Evolutionary conservation across 2,888 invertebrate genomes (phyloP).

Genomic region (Alentia gelatinosa): DNA sequence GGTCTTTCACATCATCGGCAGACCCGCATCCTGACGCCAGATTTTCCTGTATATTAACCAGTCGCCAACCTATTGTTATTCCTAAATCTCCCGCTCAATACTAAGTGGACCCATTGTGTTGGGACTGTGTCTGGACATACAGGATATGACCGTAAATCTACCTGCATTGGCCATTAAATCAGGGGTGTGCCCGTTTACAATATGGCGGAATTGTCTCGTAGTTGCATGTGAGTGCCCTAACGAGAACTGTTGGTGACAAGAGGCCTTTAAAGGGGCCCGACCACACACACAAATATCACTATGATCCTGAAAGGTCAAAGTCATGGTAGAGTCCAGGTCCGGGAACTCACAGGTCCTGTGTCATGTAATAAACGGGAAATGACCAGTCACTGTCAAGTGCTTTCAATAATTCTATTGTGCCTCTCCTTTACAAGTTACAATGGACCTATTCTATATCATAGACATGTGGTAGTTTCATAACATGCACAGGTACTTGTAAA

Average conservation of each 20-base stretch:
- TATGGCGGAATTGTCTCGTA: background rate
- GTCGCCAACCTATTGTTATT: background rate
- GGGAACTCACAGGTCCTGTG: background rate
- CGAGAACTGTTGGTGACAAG: background rate
- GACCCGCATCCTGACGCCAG: background rate
- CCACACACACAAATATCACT: background rate
- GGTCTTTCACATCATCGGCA: background rate
- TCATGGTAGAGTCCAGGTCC: background rate
- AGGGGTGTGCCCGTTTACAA: background rate
- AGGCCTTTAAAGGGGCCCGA: background rate
- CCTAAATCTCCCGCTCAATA: background rate
- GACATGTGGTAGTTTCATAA: too few relatives aligned
- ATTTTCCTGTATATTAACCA: background rate
- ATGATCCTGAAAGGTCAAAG: background rate
- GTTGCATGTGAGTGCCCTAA: background rate
- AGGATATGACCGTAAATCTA: background rate
- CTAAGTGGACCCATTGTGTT: background rate
- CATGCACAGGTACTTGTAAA: too few relatives aligned
- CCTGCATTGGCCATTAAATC: background rate
- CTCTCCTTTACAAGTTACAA: background rate
- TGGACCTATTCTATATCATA: background rate
- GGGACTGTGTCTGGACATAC: too few relatives aligned
- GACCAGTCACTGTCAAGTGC: background rate
- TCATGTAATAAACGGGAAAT: background rate
- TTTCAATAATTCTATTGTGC: too few relatives aligned